Percentiles rank a stretch among this genome's conserved stretches.
phyloP scores from a whole-genome alignment of 2,113 vertebrate species.

The Heteronetta atricapilla region DNA sequence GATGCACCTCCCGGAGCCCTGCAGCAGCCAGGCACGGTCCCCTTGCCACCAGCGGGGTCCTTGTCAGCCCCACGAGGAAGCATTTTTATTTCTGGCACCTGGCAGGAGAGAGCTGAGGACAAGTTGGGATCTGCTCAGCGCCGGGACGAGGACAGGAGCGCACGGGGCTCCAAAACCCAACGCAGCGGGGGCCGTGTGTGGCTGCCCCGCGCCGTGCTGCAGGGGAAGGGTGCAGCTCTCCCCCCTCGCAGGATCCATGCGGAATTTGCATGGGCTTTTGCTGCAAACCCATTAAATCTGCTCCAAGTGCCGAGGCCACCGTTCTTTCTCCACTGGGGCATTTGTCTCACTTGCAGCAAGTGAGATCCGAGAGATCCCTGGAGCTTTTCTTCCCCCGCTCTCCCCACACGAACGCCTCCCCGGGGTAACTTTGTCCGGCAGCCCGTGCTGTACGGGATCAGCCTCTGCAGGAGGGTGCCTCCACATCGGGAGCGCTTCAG shows the following conservation, averaged over 20 bases:
- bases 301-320: not conserved
- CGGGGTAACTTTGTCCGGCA: fast-evolving
- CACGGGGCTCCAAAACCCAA: not conserved
- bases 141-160: not conserved
- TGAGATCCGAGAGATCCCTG: not conserved
- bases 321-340: not conserved
- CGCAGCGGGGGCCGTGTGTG: not conserved
- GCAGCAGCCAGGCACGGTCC: too few species aligned
- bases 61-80: not conserved
- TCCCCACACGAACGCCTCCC: too few species aligned
- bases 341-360: not conserved
- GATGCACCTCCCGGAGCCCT: too few species aligned
- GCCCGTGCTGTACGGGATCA: not conserved
- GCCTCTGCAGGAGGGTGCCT: not conserved
- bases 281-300: not conserved
- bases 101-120: not conserved
- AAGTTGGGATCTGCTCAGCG: not conserved
- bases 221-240: too few species aligned
- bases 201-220: not conserved
- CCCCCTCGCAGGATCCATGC: not conserved
- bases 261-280: not conserved
- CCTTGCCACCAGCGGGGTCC: not conserved
- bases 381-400: not conserved
- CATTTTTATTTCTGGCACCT: not conserved
- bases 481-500: not conserved